These are phyloP conservation scores for Geotrupes spiniger DNA, from an alignment of 2,888 invertebrate genomes.

Conservation along the genomic window DNA sequence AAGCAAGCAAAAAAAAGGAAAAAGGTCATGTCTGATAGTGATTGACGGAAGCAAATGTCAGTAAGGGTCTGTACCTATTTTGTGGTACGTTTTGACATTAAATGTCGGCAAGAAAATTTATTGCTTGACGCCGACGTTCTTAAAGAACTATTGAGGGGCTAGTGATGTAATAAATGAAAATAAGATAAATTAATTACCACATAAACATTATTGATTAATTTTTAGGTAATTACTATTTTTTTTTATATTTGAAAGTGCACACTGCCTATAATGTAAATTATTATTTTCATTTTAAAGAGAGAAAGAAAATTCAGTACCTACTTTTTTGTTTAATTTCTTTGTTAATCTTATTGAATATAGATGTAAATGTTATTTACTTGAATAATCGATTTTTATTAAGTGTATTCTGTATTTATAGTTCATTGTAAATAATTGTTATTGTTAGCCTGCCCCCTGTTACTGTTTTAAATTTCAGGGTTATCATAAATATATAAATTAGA, in stretches of 20 bases:
- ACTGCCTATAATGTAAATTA: conserved; percentile 36
- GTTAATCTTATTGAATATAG: conserved; percentile 22
- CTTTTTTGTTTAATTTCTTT: conserved; percentile 23
- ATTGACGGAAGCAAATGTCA: conserved; percentile 62
- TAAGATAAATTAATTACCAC: conserved; percentile 15
- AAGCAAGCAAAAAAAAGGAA: conserved; percentile 89
- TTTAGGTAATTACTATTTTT: conserved; percentile 14
- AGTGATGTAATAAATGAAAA: conserved; percentile 30
- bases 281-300: conserved; percentile 17
- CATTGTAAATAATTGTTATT: conserved; percentile 49
- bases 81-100: conserved; percentile 2
- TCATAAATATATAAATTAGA: conserved; percentile 35
- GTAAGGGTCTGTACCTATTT: conserved; percentile 17
- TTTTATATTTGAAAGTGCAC: conserved; percentile 26
- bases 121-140: conserved; percentile 16
- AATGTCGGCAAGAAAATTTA: conserved; percentile 1
- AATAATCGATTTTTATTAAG: conserved; percentile 29
- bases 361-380: conserved; percentile 24
- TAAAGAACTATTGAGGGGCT: conserved; percentile 29
- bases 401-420: conserved; percentile 43
- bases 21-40: conserved; percentile 89
- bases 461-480: conserved; percentile 39
- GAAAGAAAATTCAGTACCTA: conserved; percentile 31
- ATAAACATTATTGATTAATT: conserved; percentile 1
- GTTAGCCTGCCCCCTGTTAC: conserved; percentile 43